These are phyloP conservation scores for Syndactyla subalaris DNA, from an alignment of 2,797 vertebrate species.

Conservation along the genomic window DNA sequence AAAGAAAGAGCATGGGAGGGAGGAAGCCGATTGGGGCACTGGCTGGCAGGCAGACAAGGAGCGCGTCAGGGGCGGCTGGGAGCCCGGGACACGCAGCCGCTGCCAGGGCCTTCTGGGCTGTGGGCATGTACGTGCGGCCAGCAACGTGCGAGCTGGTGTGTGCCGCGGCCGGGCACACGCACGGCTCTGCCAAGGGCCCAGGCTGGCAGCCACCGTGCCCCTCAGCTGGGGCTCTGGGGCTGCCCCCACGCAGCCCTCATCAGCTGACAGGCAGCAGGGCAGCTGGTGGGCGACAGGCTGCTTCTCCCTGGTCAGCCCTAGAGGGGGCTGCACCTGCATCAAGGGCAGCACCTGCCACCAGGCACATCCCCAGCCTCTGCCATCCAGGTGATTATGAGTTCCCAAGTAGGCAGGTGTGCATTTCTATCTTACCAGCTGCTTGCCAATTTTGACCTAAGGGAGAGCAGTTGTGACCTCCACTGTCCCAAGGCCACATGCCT, in stretches of 20 bases:
- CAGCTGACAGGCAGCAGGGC: background rate
- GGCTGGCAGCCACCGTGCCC: background rate
- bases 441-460: background rate
- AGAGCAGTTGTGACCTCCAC: background rate
- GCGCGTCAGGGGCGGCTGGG: background rate
- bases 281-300: background rate
- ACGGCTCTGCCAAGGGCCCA: background rate
- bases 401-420: background rate
- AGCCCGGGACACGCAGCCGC: background rate
- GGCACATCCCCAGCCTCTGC: background rate
- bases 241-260: background rate
- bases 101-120: slow-evolving; percentile 59
- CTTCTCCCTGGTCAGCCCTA: background rate
- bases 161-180: background rate
- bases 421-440: fast-evolving
- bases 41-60: slow-evolving; percentile 62
- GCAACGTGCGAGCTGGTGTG: slow-evolving; percentile 39
- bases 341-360: background rate
- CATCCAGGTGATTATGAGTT: background rate
- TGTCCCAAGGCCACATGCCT: background rate
- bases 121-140: slow-evolving; percentile 62
- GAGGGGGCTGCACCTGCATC: background rate
- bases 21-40: slow-evolving; percentile 10
- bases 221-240: slow-evolving; percentile 12
- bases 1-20: background rate